These are phyloP conservation scores for Galagoides demidoff DNA, from an alignment of 2,797 vertebrate species.

Conservation along the genomic window DNA sequence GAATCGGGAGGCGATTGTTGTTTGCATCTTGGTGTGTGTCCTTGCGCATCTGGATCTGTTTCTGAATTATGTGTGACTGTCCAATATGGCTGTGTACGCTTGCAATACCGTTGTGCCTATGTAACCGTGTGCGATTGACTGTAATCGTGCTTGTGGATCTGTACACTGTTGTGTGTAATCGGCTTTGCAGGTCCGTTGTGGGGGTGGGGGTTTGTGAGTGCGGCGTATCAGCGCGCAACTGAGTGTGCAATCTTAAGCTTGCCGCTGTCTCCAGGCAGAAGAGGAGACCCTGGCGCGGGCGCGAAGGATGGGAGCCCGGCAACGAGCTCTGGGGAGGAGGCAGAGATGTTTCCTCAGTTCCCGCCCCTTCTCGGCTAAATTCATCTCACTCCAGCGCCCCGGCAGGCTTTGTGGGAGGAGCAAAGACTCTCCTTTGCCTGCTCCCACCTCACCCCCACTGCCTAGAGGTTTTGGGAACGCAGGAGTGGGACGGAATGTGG, in stretches of 20 bases:
- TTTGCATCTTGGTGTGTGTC: not conserved
- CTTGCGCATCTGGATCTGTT: not conserved
- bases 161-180: not conserved
- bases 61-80: not conserved
- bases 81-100: not conserved
- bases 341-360: not conserved
- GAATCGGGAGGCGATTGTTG: not conserved
- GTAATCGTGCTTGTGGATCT: not conserved
- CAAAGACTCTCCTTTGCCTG: not conserved
- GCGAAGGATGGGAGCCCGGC: not conserved
- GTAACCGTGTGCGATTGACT: not conserved
- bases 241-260: not conserved
- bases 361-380: not conserved
- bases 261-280: slow-evolving; percentile 64
- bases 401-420: not conserved
- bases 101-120: not conserved
- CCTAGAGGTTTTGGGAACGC: not conserved
- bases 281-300: not conserved
- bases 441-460: not conserved
- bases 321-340: not conserved
- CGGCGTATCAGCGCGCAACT: not conserved
- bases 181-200: not conserved
- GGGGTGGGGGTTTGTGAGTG: not conserved
- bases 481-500: not conserved
- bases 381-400: no score